phyloP scores from a whole-genome alignment of 2,888 invertebrate genomes.

The Caenorhabditis sp. region DNA sequence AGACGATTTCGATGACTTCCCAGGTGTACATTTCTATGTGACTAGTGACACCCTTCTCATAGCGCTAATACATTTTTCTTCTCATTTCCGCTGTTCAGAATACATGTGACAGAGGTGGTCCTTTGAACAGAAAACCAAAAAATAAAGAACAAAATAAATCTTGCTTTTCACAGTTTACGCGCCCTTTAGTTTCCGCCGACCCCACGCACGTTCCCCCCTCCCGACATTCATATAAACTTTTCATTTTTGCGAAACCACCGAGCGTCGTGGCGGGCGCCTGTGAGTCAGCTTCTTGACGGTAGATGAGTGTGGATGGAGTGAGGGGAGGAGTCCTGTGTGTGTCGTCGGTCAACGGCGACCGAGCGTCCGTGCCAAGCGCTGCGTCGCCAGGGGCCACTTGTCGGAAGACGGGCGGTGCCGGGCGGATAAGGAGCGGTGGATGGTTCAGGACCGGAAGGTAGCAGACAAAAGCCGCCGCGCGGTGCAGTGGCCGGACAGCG shows the following conservation, averaged over 20 bases:
- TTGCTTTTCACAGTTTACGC: background rate
- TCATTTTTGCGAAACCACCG: constrained; percentile 49
- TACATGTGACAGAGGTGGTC: no score
- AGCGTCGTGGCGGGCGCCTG: constrained; percentile 73
- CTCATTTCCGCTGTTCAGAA: background rate
- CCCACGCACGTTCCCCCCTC: background rate
- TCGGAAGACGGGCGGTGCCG: constrained; percentile 38
- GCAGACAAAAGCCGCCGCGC: constrained; percentile 26
- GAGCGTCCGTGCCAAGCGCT: constrained; percentile 51
- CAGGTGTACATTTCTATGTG: background rate
- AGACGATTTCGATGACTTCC: background rate
- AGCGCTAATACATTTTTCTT: background rate
- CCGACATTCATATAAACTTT: constrained; percentile 9
- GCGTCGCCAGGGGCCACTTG: constrained; percentile 30
- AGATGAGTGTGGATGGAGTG: constrained; percentile 72
- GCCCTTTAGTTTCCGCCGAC: background rate
- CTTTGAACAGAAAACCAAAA: no score
- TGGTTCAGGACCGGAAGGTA: constrained; percentile 17
- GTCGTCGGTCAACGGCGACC: constrained; percentile 49
- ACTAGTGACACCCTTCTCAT: background rate
- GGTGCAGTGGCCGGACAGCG: constrained; percentile 25
- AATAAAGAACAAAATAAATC: background rate
- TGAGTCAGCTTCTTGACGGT: constrained; percentile 75
- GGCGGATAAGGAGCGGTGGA: constrained; percentile 38
- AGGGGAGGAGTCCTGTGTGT: constrained; percentile 69